These are phyloP conservation scores for Nanorana parkeri DNA, from an alignment of 2,113 vertebrate species.

Conservation along the genomic window DNA sequence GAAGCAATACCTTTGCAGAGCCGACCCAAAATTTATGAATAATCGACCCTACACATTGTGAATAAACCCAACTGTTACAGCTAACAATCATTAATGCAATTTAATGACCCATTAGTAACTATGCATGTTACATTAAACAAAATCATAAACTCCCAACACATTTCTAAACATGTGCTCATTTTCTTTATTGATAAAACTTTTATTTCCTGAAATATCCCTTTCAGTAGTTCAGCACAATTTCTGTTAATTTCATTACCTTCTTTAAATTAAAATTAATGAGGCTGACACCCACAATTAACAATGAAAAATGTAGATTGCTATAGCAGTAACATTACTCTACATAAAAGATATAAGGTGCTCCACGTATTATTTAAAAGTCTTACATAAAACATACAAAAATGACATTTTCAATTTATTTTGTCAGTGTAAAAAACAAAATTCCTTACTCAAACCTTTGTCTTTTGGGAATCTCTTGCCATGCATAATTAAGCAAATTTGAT, in stretches of 20 bases:
- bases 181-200: conserved; percentile 46
- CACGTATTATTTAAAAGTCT: conserved; percentile 92
- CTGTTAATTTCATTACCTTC: conserved; percentile 99
- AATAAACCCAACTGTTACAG: no score
- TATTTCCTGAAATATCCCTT: conserved; percentile 87
- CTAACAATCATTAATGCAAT: no score
- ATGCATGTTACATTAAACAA: no score
- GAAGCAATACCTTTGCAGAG: no score
- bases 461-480: conserved; percentile 99
- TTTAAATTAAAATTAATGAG: conserved; percentile 99
- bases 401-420: conserved; percentile 99
- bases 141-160: no score
- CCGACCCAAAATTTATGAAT: no score
- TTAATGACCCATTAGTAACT: no score
- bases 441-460: conserved; percentile 95
- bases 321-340: conserved; percentile 98
- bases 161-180: neutral
- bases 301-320: conserved; percentile 99
- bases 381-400: conserved; percentile 96
- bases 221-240: conserved; percentile 99
- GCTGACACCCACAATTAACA: conserved; percentile 99
- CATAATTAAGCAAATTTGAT: conserved; percentile 99
- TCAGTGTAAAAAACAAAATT: conserved; percentile 97
- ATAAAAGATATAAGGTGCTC: conserved; percentile 95
- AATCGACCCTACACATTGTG: no score